Evolutionary conservation across 2,113 vertebrate genomes (phyloP), one percentile per base, ranked within the genome.

Genomic region (Nothocercus nigrocapillus): DNA sequence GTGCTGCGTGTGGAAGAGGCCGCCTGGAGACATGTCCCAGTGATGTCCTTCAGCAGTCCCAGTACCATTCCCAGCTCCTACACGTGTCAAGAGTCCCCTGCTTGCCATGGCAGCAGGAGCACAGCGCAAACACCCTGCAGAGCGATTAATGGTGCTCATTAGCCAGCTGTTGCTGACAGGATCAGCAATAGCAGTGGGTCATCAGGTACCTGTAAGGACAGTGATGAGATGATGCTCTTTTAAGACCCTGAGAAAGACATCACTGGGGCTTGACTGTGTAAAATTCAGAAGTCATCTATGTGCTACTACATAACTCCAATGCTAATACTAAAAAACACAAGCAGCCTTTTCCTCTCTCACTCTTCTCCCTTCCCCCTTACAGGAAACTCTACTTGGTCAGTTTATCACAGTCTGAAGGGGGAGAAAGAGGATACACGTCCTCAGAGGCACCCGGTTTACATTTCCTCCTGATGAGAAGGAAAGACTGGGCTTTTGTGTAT

Each of bases 41-140:
- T 21, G 69, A n/a, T 34, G 36, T 44, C 18, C 73, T 69, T 51
- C 82, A 78, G 40, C n/a, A 80, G 36, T 16, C n/a, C 32, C 82
- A 59, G 59, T 20, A 2, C 7, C 0, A 0, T 38, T 36, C 38
- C 0, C 0, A 22, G 27, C 22, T 64, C 11, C 69, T 42, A 1
- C 34, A 34, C 38, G 38, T 0, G 6, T n/a, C 54, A 28, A 3
- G 28, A 44, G 78, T 8, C 59, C 53, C 40, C 17, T 36, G 38
- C 42, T 77, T 58, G 30, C 63, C 63, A 28, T 36, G 3, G 36
- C 5, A 9, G 84, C 25, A 28, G 8, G 40, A 89, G 47, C 38
- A 56, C 15, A 7, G 34, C 3, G 9, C 44, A 14, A 19, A 27
- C 34, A 11, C 0, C 3, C 44, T 69, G 54, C 22, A 69, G 49